Conservation (phyloP, 2,113 vertebrate species). For the Nothocercus nigrocapillus region DNA sequence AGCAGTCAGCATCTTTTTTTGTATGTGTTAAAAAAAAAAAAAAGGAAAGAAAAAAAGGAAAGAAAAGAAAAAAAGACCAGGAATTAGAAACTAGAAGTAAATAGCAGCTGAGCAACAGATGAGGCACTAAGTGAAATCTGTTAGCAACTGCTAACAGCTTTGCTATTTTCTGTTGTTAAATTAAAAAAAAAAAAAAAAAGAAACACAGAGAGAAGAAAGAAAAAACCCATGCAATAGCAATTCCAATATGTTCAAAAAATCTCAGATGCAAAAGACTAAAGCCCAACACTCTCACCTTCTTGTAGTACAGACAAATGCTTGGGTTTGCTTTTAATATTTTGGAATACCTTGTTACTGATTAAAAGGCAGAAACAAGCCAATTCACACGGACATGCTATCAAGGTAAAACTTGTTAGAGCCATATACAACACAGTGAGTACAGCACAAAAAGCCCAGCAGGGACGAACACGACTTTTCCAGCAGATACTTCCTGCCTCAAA, state of each 20-base stretch:
- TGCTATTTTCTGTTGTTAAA: constrained; percentile 79
- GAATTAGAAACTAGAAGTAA: constrained; percentile 75
- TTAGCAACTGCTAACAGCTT: constrained; percentile 79
- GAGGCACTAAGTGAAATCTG: constrained; percentile 78
- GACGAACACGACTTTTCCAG: neutral
- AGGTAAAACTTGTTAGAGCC: neutral
- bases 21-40: constrained; percentile 18
- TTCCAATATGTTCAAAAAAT: constrained; percentile 75
- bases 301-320: constrained; percentile 33
- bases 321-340: constrained; percentile 9
- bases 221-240: constrained; percentile 61
- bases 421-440: neutral
- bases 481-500: neutral
- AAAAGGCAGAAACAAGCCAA: neutral
- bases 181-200: constrained; percentile 33
- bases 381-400: neutral
- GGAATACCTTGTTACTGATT: constrained; percentile 31
- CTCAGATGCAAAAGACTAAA: constrained; percentile 66
- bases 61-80: constrained; percentile 63
- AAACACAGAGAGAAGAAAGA: neutral
- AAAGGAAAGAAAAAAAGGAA: neutral
- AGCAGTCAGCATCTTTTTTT: constrained; percentile 58
- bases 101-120: constrained; percentile 81
- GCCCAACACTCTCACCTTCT: constrained; percentile 58
- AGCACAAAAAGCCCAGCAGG: neutral